phyloP scores from a whole-genome alignment of 2,113 vertebrate species.

The Gracilinanus agilis region DNA sequence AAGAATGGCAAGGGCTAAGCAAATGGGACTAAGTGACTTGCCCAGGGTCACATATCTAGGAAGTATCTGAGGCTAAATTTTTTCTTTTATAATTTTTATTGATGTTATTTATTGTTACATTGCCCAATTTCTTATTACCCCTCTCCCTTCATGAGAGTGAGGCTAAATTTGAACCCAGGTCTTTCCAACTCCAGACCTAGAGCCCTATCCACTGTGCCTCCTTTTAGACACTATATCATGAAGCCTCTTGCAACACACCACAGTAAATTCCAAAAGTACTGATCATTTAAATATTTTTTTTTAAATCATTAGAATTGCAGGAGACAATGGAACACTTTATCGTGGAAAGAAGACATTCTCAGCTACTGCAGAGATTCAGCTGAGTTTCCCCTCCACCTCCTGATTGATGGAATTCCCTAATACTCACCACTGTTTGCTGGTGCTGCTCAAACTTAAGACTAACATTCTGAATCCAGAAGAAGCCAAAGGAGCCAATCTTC shows the following conservation, averaged over 20 bases:
- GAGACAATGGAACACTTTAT: too few species aligned
- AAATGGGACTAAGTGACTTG: too few species aligned
- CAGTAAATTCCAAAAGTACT: background rate
- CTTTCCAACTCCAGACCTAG: too few species aligned
- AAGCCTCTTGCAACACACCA: background rate
- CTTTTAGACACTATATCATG: background rate
- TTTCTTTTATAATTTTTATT: too few species aligned
- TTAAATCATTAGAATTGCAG: background rate
- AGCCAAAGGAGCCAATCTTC: conserved; percentile 93
- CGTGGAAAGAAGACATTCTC: rapidly evolving
- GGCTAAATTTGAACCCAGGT: too few species aligned
- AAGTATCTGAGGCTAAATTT: too few species aligned
- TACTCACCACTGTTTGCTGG: conserved; percentile 93
- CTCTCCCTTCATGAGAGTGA: too few species aligned
- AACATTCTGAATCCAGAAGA: conserved; percentile 93
- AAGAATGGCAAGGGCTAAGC: too few species aligned
- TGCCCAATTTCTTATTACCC: too few species aligned
- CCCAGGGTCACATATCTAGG: too few species aligned
- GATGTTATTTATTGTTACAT: too few species aligned
- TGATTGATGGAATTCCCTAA: background rate
- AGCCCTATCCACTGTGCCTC: too few species aligned
- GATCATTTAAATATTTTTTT: background rate
- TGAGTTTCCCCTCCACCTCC: rapidly evolving
- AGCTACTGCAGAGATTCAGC: conserved; percentile 9
- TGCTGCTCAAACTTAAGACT: conserved; percentile 92